Conservation (phyloP, 1,140 invertebrate species). For the Trichonephila clavata region DNA sequence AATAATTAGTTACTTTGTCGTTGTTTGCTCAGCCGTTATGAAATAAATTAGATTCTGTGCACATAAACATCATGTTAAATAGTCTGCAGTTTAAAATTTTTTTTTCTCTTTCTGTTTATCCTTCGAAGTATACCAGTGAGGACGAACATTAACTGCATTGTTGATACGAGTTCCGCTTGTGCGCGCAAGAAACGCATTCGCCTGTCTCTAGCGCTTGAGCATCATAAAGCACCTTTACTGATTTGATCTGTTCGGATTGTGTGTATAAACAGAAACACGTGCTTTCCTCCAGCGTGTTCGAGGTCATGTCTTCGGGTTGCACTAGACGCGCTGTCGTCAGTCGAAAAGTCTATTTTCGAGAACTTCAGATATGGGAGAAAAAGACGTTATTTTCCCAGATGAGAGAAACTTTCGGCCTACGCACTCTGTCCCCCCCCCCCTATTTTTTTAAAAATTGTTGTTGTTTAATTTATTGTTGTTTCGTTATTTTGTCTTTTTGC, state of each 20-base stretch:
- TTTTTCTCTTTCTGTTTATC: no score
- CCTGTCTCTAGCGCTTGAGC: background rate
- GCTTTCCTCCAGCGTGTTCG: background rate
- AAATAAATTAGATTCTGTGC: no score
- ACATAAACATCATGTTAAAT: no score
- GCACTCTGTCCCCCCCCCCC: background rate
- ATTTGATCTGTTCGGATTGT: background rate
- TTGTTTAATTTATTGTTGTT: no score
- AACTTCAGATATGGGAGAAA: no score
- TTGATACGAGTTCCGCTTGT: background rate
- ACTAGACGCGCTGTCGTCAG: background rate
- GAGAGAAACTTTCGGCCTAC: background rate
- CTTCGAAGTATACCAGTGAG: no score
- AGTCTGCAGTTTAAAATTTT: no score
- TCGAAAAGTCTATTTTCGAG: background rate
- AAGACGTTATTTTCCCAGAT: background rate
- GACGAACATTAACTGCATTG: no score
- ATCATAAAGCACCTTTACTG: background rate
- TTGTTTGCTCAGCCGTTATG: no score
- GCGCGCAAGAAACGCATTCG: background rate
- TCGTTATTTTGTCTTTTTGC: background rate
- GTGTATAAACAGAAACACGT: slow-evolving; percentile 32
- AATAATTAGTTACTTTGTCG: no score
- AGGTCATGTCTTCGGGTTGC: background rate
- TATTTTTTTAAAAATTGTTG: no score